Evolutionary conservation across 1,140 invertebrate genomes (phyloP).

Genomic region (Bemisia tabaci): DNA sequence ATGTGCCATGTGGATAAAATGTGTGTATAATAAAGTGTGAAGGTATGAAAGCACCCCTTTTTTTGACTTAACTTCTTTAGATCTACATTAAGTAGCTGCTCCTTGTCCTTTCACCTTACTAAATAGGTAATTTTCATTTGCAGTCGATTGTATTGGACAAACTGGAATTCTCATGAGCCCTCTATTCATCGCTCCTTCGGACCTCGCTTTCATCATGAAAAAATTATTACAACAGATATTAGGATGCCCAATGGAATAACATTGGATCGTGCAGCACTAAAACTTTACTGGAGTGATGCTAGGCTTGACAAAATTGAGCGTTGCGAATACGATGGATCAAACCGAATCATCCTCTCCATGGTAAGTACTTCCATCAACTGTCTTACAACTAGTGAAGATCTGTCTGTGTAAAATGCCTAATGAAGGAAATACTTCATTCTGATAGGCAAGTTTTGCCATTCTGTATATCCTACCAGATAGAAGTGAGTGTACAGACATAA

Average conservation of each 20-base stretch:
- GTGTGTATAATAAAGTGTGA: too few species aligned
- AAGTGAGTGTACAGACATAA: too few species aligned
- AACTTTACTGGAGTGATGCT: conserved; percentile 45
- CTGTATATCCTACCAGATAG: too few species aligned
- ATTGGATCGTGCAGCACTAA: conserved; percentile 52
- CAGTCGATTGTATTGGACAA: conserved; percentile 62
- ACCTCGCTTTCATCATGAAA: conserved; percentile 45
- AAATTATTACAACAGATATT: conserved; percentile 60
- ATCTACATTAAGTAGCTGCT: too few species aligned
- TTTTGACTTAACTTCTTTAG: too few species aligned
- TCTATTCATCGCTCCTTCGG: conserved; percentile 56
- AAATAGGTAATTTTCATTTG: conserved; percentile 21
- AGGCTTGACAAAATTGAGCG: conserved; percentile 42
- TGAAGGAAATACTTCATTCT: too few species aligned
- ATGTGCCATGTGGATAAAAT: too few species aligned
- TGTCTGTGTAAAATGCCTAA: too few species aligned
- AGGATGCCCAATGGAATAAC: conserved; percentile 70
- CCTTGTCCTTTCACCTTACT: too few species aligned
- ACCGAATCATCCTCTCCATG: conserved; percentile 30
- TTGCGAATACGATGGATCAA: conserved; percentile 37
- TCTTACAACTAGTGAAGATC: too few species aligned
- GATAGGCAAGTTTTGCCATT: too few species aligned
- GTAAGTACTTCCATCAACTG: background rate
- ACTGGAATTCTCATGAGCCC: conserved; percentile 61
- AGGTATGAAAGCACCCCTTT: too few species aligned